Evolutionary conservation across 2,888 invertebrate genomes (phyloP).

Genomic region (Zele albiditarsus): DNA sequence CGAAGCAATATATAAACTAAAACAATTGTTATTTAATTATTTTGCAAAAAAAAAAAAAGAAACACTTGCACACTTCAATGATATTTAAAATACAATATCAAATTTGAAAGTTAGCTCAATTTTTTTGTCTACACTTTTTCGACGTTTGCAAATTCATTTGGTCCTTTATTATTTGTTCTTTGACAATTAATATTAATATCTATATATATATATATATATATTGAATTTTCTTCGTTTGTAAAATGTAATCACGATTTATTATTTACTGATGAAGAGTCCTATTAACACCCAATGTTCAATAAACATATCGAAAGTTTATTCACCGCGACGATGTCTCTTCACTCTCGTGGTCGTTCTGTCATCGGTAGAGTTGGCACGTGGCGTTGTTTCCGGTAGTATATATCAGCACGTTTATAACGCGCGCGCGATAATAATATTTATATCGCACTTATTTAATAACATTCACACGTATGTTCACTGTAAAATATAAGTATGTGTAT

Average conservation of each 20-base stretch:
- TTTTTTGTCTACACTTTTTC: constrained; percentile 5
- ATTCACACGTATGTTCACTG: constrained; percentile 2
- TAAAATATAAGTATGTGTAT: background rate
- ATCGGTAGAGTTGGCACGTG: constrained; percentile 11
- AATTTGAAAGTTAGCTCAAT: background rate
- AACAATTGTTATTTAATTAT: constrained; percentile 9
- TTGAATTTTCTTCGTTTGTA: background rate
- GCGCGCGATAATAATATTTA: constrained; percentile 5
- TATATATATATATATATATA: background rate
- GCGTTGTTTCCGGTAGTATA: background rate
- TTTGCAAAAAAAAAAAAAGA: too few species aligned
- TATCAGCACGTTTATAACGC: background rate
- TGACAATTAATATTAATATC: background rate
- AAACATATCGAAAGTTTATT: background rate
- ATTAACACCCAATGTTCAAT: background rate
- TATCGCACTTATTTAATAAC: constrained; percentile 1
- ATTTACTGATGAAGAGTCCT: background rate
- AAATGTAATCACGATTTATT: background rate
- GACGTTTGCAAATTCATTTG: constrained; percentile 2
- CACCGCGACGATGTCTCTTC: background rate
- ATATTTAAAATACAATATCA: background rate
- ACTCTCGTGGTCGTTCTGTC: constrained; percentile 1
- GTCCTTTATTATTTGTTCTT: constrained; percentile 2
- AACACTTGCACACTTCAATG: constrained; percentile 7
- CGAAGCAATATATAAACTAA: constrained; percentile 7